Conservation (phyloP, 2,113 vertebrate genomes). For the Ginglymostoma cirratum region DNA sequence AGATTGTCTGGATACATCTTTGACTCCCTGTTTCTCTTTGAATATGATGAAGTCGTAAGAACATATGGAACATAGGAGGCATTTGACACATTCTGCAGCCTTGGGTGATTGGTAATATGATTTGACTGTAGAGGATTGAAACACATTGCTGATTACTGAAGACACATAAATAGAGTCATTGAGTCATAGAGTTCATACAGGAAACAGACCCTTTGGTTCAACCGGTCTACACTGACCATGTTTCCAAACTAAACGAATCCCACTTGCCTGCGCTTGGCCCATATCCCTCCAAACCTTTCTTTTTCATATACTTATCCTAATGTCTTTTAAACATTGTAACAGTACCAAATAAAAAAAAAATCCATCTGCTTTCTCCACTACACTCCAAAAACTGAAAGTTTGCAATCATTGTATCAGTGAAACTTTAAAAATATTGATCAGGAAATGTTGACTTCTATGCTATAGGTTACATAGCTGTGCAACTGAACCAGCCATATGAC, state of each 20-base stretch:
- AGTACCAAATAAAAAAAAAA: background rate
- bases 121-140: background rate
- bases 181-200: no score
- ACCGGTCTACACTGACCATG: no score
- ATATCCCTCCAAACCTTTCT: no score
- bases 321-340: no score
- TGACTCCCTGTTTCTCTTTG: background rate
- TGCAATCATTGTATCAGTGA: background rate
- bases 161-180: background rate
- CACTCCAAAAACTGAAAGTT: background rate
- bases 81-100: background rate
- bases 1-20: background rate
- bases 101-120: background rate
- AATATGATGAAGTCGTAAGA: background rate
- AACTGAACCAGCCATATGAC: background rate
- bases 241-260: no score
- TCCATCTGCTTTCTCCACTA: background rate
- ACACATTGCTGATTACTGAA: background rate
- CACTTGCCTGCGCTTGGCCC: no score
- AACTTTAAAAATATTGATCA: background rate
- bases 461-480: background rate
- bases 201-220: no score
- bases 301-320: no score
- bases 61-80: background rate
- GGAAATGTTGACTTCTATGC: background rate